Percentiles rank a stretch among this genome's conserved stretches.
Conservation (phyloP, 2,797 vertebrate species). For the Melanogrammus aeglefinus region DNA sequence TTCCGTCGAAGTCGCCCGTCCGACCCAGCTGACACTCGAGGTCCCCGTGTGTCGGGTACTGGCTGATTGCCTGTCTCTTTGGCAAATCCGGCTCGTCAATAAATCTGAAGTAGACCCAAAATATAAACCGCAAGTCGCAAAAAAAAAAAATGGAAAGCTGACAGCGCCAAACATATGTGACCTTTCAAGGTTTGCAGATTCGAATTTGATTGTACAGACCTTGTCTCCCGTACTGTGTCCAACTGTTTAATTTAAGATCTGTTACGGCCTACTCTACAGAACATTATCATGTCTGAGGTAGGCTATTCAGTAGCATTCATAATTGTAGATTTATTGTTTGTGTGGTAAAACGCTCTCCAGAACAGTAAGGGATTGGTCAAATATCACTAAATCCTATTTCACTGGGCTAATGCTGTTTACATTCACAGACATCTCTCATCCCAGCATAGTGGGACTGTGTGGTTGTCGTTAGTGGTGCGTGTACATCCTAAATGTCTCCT, state of each 20-base stretch:
- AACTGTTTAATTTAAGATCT: neutral
- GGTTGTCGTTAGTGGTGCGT: neutral
- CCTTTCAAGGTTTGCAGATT: neutral
- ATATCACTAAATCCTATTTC: neutral
- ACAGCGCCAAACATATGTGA: neutral
- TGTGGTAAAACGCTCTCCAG: neutral
- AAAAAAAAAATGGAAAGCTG: neutral
- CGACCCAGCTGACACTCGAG: slow-evolving; percentile 43
- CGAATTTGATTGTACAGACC: neutral
- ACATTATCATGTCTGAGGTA: neutral
- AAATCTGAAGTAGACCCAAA: slow-evolving; percentile 30
- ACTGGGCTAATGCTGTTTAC: neutral
- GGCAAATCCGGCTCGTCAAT: slow-evolving; percentile 32
- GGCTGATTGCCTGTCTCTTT: slow-evolving; percentile 50
- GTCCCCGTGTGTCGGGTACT: slow-evolving; percentile 29
- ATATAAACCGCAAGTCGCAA: slow-evolving; percentile 37
- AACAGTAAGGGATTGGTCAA: neutral
- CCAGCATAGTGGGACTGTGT: neutral
- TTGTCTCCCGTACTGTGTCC: neutral
- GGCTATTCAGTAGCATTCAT: neutral
- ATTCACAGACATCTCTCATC: neutral
- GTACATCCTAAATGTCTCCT: neutral
- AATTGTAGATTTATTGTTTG: neutral
- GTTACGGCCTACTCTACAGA: neutral
- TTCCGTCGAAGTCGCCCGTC: slow-evolving; percentile 18